These are phyloP conservation scores for Omphaloscelis lunosa DNA, from an alignment of 2,888 invertebrate species.

Conservation along the genomic window DNA sequence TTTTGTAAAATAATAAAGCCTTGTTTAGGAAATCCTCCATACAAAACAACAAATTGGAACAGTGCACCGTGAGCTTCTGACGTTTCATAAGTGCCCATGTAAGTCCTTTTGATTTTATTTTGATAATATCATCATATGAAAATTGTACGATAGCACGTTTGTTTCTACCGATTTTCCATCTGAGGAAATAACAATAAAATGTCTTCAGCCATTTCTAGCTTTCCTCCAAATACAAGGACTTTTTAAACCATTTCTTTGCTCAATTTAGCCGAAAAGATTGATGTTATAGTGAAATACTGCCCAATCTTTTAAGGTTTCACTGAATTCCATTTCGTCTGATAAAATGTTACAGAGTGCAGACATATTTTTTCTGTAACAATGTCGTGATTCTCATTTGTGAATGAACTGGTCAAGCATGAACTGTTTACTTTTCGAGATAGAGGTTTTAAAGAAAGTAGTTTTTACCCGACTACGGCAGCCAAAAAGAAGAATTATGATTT, in stretches of 20 bases:
- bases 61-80: no score
- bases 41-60: no score
- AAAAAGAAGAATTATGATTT: no score
- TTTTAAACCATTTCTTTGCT: constrained; percentile 59
- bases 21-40: no score
- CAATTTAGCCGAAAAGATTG: constrained; percentile 58
- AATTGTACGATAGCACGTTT: neutral
- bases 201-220: constrained; percentile 6
- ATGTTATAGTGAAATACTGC: constrained; percentile 52
- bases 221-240: constrained; percentile 29
- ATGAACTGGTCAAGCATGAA: constrained; percentile 11
- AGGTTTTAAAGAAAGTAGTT: neutral
- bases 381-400: constrained; percentile 38
- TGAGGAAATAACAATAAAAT: constrained; percentile 29
- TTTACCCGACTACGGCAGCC: no score
- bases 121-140: neutral
- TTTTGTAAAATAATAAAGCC: neutral
- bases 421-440: constrained; percentile 9
- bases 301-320: constrained; percentile 62
- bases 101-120: no score
- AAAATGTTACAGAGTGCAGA: constrained; percentile 51
- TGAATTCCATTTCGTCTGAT: constrained; percentile 51
- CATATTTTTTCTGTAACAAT: constrained; percentile 53
- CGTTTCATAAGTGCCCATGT: no score
- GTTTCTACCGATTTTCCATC: constrained; percentile 2